Evolutionary conservation across 2,888 invertebrate species (phyloP).

Genomic region (Disparrhopalites patrizii): DNA sequence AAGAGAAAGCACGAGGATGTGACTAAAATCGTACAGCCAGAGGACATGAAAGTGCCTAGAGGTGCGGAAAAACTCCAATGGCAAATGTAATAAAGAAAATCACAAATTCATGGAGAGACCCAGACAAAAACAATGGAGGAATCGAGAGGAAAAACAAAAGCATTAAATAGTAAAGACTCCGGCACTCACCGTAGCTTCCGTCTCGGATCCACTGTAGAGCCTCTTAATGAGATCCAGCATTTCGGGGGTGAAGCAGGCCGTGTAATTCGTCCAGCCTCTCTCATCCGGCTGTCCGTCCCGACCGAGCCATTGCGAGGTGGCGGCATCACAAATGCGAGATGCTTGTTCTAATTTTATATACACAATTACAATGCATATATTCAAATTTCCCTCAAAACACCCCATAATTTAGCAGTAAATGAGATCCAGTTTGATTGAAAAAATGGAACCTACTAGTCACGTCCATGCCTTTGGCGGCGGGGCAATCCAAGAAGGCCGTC

Average conservation of each 20-base stretch:
- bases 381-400: no score
- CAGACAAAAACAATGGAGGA: no score
- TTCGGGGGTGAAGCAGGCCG: constrained; percentile 70
- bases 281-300: constrained; percentile 51
- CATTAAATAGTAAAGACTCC: no score
- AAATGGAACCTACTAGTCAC: neutral
- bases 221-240: constrained; percentile 64
- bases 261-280: constrained; percentile 77
- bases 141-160: no score
- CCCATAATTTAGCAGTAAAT: no score
- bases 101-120: no score
- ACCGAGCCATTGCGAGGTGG: constrained; percentile 66
- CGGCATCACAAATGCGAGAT: constrained; percentile 62
- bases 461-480: constrained; percentile 2
- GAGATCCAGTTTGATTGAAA: neutral
- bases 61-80: no score
- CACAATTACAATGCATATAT: no score
- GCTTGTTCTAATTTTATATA: constrained; percentile 74
- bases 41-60: no score
- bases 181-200: constrained; percentile 54
- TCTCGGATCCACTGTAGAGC: constrained; percentile 58
- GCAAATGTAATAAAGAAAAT: no score
- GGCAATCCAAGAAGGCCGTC: neutral
- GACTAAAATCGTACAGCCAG: no score
- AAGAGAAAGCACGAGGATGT: no score